phyloP scores from a whole-genome alignment of 2,888 invertebrate genomes.

The Drosophila greeni region DNA sequence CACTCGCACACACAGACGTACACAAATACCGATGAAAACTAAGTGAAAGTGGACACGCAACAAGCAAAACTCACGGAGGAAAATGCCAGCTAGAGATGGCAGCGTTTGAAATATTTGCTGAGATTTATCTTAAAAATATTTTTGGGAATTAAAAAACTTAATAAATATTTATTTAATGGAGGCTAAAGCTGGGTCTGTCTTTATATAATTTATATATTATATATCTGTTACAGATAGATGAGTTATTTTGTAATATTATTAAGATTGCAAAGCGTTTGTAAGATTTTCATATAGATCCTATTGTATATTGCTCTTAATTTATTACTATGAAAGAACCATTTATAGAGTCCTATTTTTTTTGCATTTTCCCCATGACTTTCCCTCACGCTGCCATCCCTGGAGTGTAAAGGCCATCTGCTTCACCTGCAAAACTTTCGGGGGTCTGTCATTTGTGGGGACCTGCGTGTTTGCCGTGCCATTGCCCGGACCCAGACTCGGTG shows the following conservation, averaged over 20 bases:
- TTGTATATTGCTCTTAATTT: not conserved
- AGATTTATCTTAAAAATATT: not conserved
- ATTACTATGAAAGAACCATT: not conserved
- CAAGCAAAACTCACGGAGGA: conserved; percentile 56
- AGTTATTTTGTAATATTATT: too few relatives aligned
- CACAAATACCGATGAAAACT: conserved; percentile 32
- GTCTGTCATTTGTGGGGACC: conserved; percentile 63
- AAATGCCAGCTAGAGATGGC: conserved; percentile 49
- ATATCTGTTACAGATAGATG: too few relatives aligned
- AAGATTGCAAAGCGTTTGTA: too few relatives aligned
- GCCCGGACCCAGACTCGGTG: conserved; percentile 10
- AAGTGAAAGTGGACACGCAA: conserved; percentile 76
- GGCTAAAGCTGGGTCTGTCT: too few relatives aligned
- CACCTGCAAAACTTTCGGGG: conserved; percentile 32
- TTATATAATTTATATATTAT: too few relatives aligned
- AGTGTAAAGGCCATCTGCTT: conserved; percentile 34
- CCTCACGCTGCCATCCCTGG: conserved; percentile 20
- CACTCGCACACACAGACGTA: conserved; percentile 8
- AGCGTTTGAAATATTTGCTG: not conserved
- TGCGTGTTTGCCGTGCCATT: conserved; percentile 68
- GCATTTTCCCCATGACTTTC: not conserved
- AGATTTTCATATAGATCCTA: too few relatives aligned
- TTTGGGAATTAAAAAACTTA: not conserved
- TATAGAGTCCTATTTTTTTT: not conserved
- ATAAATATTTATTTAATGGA: not conserved